Evolutionary conservation across 2,113 vertebrate species (phyloP).

Genomic region (Choloepus hoffmanni): DNA sequence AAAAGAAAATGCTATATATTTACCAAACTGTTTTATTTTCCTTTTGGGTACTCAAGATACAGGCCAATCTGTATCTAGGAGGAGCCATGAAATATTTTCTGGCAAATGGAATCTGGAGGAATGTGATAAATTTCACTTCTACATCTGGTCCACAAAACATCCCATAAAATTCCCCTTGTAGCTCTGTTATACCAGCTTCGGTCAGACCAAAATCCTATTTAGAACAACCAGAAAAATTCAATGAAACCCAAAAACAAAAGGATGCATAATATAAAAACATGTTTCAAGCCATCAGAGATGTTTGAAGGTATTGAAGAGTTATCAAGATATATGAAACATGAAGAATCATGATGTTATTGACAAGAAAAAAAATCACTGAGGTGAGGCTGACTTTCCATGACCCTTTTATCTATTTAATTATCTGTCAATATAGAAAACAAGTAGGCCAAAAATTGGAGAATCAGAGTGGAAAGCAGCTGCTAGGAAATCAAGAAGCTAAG

Average conservation of each 20-base stretch:
- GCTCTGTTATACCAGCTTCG: not conserved
- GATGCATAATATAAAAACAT: not conserved
- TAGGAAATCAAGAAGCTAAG: not conserved
- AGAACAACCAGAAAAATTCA: not conserved
- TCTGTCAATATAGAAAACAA: not conserved
- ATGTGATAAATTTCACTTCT: not conserved
- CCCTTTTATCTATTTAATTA: not conserved
- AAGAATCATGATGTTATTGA: not conserved
- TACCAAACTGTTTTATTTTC: not conserved
- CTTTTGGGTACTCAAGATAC: not conserved
- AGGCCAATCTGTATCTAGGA: not conserved
- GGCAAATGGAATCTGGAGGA: not conserved
- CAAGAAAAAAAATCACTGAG: not conserved
- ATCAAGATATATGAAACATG: not conserved
- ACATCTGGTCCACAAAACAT: not conserved
- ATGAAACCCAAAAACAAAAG: not conserved
- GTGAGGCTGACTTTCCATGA: not conserved
- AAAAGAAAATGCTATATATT: not conserved
- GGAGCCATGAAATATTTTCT: not conserved
- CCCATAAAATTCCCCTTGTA: not conserved
- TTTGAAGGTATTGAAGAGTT: not conserved
- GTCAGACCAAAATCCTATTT: not conserved
- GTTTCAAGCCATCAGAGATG: not conserved
- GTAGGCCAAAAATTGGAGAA: not conserved
- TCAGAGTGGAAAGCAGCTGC: not conserved